Evolutionary conservation across 2,797 vertebrate species (phyloP), one percentile per base, ranked within the genome.

Genomic region (Fringilla coelebs): DNA sequence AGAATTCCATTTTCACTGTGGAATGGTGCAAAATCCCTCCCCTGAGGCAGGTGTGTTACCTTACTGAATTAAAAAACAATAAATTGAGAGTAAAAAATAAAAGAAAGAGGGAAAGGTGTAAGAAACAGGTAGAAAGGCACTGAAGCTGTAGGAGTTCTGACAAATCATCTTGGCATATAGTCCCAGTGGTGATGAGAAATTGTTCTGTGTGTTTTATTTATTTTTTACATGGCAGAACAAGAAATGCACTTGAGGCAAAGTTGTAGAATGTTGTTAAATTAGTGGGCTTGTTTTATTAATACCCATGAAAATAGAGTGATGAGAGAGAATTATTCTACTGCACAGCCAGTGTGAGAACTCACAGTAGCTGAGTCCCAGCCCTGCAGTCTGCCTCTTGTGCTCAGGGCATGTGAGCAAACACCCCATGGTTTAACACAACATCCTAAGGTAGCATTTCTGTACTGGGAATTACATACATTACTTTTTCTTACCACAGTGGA

Each of bases 61-160:
- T 85, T 62, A 45, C 4, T 51, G 78, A 92, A 85, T 77, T 90
- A 61, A 74, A 89, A 94, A 91, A 45, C 68, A 91, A 71, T 75
- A 66, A 54, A 85, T 48, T 62, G 18, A 55, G 75, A 93, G 62
- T 20, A 70, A 72, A 85, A 89, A 80, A 72, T 26, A 55, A 90
- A 92, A 45, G 45, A 52, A 77, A 31, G 6, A 43, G 5, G 10
- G 2, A 60, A 72, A 73, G 16, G 25, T 54, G 15, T 49, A 71
- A 84, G 36, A 60, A 90, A 73, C 4, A 81, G 36, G 58, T 70
- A 31, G 61, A 61, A 79, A 94, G 31, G 34, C 75, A 46, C 13
- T 80, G 71, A 63, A 73, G 32, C 71, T 88, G 58, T 17, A 70
- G 52, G 71, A 84, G 45, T 54, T 87, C 79, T 94, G 86, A 92